A percentile compares a stretch with the other conserved stretches of the same genome.
Conservation (phyloP, 2,888 invertebrate genomes). For the Xiphydria camelus region DNA sequence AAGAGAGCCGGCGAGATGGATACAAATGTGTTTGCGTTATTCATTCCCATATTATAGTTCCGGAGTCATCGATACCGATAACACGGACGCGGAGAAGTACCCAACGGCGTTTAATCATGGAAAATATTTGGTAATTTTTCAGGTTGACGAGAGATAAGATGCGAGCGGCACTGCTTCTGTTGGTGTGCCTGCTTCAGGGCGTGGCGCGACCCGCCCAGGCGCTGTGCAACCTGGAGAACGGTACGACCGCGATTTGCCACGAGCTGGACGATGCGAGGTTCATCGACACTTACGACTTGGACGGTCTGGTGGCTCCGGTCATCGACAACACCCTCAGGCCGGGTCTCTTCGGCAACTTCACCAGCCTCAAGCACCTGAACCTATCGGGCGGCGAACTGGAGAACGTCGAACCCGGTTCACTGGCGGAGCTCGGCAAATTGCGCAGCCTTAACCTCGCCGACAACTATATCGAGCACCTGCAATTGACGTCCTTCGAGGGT, state of each 20-base stretch:
- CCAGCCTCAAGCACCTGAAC: slow-evolving; percentile 67
- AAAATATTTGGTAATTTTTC: too few relatives aligned
- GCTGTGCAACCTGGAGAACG: slow-evolving; percentile 37
- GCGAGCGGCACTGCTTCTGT: slow-evolving; percentile 30
- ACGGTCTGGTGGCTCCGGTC: slow-evolving; percentile 31
- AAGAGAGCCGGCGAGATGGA: too few relatives aligned
- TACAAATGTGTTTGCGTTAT: too few relatives aligned
- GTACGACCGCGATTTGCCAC: slow-evolving; percentile 36
- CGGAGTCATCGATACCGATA: too few relatives aligned
- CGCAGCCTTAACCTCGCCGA: slow-evolving; percentile 66
- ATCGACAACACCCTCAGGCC: slow-evolving; percentile 25
- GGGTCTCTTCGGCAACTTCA: slow-evolving; percentile 60
- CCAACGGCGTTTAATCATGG: too few relatives aligned
- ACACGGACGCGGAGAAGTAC: too few relatives aligned
- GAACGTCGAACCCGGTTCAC: slow-evolving; percentile 62
- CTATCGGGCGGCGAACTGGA: slow-evolving; percentile 67
- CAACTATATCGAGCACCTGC: slow-evolving; percentile 64
- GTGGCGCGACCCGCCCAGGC: slow-evolving; percentile 29
- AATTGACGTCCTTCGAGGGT: slow-evolving; percentile 59
- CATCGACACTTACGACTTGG: slow-evolving; percentile 39
- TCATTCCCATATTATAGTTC: too few relatives aligned
- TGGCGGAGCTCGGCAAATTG: slow-evolving; percentile 63
- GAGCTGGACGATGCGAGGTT: slow-evolving; percentile 42
- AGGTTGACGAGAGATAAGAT: slow-evolving; percentile 41
- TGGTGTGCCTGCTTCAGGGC: slow-evolving; percentile 29